Evolutionary conservation across 2,113 vertebrate species (phyloP).

Genomic region (Empidonax traillii): DNA sequence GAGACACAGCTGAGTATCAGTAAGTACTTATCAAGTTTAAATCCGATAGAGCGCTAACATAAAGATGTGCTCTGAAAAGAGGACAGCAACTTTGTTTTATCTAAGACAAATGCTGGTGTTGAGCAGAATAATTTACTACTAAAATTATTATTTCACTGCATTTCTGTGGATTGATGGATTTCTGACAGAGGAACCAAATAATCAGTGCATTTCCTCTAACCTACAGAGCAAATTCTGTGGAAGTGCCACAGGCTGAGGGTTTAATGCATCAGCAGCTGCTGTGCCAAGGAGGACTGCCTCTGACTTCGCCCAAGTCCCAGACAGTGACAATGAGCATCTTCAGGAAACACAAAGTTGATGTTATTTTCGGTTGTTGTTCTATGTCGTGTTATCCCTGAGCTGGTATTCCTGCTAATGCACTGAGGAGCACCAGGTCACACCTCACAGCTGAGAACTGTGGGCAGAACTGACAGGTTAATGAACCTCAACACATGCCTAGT

Average conservation of each 20-base stretch:
- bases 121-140: background rate
- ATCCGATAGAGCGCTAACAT: background rate
- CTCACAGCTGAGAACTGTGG: background rate
- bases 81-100: background rate
- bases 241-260: background rate
- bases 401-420: background rate
- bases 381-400: background rate
- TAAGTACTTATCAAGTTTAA: background rate
- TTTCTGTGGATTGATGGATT: background rate
- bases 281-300: background rate
- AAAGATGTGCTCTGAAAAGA: background rate
- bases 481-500: background rate
- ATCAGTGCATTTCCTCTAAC: background rate
- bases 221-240: background rate
- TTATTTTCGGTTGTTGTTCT: background rate
- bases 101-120: background rate
- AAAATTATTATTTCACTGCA: background rate
- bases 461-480: background rate
- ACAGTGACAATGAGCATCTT: background rate
- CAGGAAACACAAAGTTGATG: background rate
- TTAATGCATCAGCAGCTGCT: background rate
- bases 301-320: background rate
- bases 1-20: background rate
- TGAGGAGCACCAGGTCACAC: background rate
- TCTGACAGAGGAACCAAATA: background rate